Evolutionary conservation across 2,888 invertebrate species (phyloP), one percentile per base, ranked within the genome.

Genomic region (Bursaphelenchus okinawaensis): DNA sequence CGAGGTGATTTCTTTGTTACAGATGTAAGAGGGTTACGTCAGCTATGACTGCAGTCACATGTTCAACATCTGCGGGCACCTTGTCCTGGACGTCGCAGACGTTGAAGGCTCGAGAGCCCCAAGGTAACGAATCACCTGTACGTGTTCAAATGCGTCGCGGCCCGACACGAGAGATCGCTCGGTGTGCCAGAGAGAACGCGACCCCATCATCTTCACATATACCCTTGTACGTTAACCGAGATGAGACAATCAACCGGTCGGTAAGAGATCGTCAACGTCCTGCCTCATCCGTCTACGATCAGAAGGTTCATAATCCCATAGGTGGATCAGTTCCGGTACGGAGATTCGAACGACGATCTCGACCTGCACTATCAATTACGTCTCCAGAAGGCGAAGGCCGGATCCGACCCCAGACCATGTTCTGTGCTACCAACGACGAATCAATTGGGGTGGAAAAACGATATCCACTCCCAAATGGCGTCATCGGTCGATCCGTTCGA

Each of bases 401-500:
- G 16, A 40, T 40, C n/a, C 12, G 40, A 40, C 40, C 40, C 40
- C 40, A 40, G 6, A 52, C 60, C 50, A 23, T 22, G 20, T 23
- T 3, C 22, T 50, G 19, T 24, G 19, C 31, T n/a, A 22, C 31
- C 31, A 20, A 19, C 22, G 61, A 59, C 19, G 60, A 59, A 27
- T 27, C 19, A 22, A 63, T 63, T 3, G 63, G 65, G 9, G 7
- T 63, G 62, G 63, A 63, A 8, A 63, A 63, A 26, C 63, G 63
- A n/a, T 63, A 63, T 27, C 63, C 64, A 8, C 19, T 7, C 6
- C 20, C 64, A 3, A 55, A 19, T 19, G 54, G 54, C 26, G 63
- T 63, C 23, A 19, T 63, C 9, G 64, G 64, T 40, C 63, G 63
- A 23, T 63, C 63, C 22, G 63, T 63, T 20, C 27, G 63, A 16